Evolutionary conservation across 2,113 vertebrate species (phyloP).

Genomic region (Cryptoleucopteryx plumbea): DNA sequence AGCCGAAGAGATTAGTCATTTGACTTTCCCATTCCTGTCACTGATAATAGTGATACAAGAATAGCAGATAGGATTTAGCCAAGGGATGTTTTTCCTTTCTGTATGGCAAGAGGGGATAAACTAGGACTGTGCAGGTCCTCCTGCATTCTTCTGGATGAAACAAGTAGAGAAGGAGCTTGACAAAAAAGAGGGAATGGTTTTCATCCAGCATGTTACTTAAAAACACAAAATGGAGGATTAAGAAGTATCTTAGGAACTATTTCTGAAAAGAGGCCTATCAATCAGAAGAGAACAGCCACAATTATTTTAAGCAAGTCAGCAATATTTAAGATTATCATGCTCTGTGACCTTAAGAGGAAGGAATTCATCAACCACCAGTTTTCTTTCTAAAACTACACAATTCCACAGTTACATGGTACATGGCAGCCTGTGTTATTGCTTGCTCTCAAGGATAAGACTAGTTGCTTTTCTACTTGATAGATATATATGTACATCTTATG

Average conservation of each 20-base stretch:
- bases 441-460: background rate
- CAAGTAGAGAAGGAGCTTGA: background rate
- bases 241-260: background rate
- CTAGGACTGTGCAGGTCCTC: background rate
- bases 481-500: background rate
- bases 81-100: background rate
- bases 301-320: background rate
- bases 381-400: background rate
- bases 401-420: background rate
- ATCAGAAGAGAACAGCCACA: background rate
- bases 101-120: slow-evolving; percentile 13
- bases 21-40: slow-evolving; percentile 38
- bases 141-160: background rate
- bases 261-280: background rate
- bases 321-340: background rate
- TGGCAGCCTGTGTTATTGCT: background rate
- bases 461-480: background rate
- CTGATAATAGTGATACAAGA: slow-evolving; percentile 33
- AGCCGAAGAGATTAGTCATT: slow-evolving; percentile 60
- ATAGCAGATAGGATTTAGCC: slow-evolving; percentile 16
- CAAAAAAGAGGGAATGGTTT: background rate
- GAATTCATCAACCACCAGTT: background rate
- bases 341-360: background rate
- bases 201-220: background rate
- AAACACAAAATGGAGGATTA: slow-evolving; percentile 40